Conservation (phyloP, 53 echinoderm and acorn worm species). For the Mesocentrotus franciscanus region DNA sequence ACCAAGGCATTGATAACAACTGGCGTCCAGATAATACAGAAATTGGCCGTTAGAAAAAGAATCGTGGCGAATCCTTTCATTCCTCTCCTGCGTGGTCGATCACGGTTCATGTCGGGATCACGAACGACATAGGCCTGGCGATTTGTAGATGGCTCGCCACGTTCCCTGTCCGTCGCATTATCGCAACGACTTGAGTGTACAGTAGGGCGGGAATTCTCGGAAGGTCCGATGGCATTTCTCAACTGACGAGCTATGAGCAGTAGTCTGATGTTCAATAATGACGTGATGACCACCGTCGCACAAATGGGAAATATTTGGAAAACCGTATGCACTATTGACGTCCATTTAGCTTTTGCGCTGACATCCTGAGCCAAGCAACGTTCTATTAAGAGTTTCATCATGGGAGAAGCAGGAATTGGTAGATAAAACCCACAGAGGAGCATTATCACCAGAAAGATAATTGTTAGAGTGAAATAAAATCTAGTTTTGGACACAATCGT, state of each 20-base stretch:
- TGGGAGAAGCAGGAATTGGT: not conserved
- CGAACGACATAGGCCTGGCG: not conserved
- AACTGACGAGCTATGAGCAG: not conserved
- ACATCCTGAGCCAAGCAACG: constrained; percentile 31
- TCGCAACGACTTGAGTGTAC: not conserved
- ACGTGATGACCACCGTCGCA: not conserved
- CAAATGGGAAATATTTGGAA: not conserved
- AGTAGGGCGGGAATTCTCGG: not conserved
- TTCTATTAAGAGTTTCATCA: not conserved
- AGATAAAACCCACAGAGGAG: not conserved
- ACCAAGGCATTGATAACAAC: not conserved
- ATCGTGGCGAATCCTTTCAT: constrained; percentile 7
- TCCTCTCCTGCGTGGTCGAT: not conserved
- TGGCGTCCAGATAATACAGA: not conserved
- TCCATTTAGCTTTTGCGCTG: not conserved
- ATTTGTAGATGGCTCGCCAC: not conserved
- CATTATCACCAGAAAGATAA: not conserved
- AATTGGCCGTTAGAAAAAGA: not conserved
- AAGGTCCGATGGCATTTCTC: not conserved
- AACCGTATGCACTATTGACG: constrained; percentile 3
- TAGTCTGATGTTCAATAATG: not conserved
- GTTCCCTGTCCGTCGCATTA: not conserved
- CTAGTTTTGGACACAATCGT: not conserved
- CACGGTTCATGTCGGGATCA: not conserved
- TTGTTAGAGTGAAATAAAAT: not conserved